These are phyloP conservation scores for Dendrolimus punctatus DNA, from an alignment of 1,140 invertebrate genomes.

Conservation along the genomic window DNA sequence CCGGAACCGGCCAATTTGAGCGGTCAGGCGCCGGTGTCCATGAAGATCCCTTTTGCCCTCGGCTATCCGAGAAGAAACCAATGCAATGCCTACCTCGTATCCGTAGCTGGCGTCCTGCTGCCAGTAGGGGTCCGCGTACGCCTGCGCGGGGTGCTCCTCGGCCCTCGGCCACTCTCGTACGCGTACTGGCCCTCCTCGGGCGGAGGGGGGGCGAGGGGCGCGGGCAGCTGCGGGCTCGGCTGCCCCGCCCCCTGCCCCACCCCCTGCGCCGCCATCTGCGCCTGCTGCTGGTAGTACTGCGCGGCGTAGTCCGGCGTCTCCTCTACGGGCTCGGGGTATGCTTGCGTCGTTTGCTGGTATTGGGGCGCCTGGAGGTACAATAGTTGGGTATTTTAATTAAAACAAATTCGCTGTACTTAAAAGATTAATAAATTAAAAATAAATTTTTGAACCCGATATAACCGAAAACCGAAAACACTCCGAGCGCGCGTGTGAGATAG, in stretches of 20 bases:
- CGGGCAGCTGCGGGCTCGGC: conserved; percentile 6
- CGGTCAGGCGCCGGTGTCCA: no score
- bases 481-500: no score
- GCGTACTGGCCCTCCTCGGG: conserved; percentile 7
- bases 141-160: conserved; percentile 21
- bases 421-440: no score
- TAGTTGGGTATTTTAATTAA: no score
- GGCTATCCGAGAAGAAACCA: neutral
- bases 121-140: conserved; percentile 41
- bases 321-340: conserved; percentile 18
- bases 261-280: conserved; percentile 2
- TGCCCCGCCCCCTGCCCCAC: no score
- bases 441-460: no score
- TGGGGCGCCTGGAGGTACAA: conserved; percentile 11
- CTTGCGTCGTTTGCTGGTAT: conserved; percentile 10
- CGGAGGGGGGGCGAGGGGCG: conserved; percentile 5
- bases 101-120: conserved; percentile 24
- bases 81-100: conserved; percentile 29
- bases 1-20: no score
- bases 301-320: conserved; percentile 19
- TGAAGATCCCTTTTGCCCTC: no score
- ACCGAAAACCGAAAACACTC: no score
- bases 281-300: conserved; percentile 18
- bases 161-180: conserved; percentile 15
- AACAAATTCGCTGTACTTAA: no score